Evolutionary conservation across 2,888 invertebrate species (phyloP), one percentile per base, ranked within the genome.

Genomic region (Unio pictorum): DNA sequence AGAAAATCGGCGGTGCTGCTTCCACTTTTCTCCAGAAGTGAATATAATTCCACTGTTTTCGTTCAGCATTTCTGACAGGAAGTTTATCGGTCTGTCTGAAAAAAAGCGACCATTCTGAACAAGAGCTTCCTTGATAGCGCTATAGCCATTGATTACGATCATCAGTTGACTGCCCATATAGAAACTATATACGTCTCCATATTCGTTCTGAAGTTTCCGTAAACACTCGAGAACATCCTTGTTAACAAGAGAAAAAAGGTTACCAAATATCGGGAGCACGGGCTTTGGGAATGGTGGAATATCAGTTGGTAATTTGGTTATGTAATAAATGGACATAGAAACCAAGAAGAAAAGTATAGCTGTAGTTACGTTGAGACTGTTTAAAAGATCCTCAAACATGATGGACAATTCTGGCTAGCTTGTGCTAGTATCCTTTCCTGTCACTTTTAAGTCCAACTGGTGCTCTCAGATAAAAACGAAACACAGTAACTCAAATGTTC

Each of bases 21-120:
- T 78, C 75, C 78, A 78, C 6, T 23, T 17, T 15, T 23, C 11
- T 11, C 71, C 78, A 56, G 72, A 72, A 4, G 23, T 67, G 18
- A 64, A 73, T 15, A 71, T 55, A 20, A 76, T 56, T 15, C 68
- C 69, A 67, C 30, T 23, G 17, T 30, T 56, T 18, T 55, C 18
- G n/a, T 61, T 20, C 4, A 23, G 30, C 23, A 58, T 17, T 18
- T 66, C 55, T 15, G 28, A 55, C 45, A 66, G 60, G 15, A 59
- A 61, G 15, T 56, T 61, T 2, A n/a, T 58, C 15, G 76, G 73
- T 30, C 76, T 23, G 23, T 23, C 23, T 23, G 23, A 23, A 23
- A 23, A 23, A 23, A 23, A 23, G 23, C 23, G 23, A 17, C 72
- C 76, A n/a, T 61, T 56, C 55, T 71, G 73, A 17, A 76, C 60